Evolutionary conservation across 2,888 invertebrate species (phyloP).

Genomic region (Iselma pallidipennis): DNA sequence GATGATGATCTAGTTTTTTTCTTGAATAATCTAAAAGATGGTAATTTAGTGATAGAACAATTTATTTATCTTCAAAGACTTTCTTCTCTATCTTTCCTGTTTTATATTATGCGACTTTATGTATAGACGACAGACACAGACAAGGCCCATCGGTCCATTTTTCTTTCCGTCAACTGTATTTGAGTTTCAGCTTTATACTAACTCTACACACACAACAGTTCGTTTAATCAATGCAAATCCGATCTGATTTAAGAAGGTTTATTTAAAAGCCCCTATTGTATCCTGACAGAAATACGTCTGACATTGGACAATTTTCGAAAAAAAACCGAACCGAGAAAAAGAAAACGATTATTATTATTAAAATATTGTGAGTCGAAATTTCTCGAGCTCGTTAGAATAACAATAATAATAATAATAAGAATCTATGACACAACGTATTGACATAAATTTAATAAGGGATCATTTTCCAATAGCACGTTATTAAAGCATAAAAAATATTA

Average conservation of each 20-base stretch:
- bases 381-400: neutral
- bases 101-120: neutral
- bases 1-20: neutral
- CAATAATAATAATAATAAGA: neutral
- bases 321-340: constrained; percentile 7
- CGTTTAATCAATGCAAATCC: constrained; percentile 34
- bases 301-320: constrained; percentile 19
- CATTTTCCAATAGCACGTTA: neutral
- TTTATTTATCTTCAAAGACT: neutral
- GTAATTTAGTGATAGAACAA: neutral
- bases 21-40: neutral
- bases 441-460: neutral
- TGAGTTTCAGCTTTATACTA: constrained; percentile 17
- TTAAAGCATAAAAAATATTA: neutral
- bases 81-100: neutral
- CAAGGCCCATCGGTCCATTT: constrained; percentile 12
- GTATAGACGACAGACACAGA: too few relatives aligned
- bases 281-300: constrained; percentile 25
- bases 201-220: constrained; percentile 10
- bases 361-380: constrained; percentile 4
- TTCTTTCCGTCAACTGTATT: constrained; percentile 10
- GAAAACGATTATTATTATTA: constrained; percentile 19
- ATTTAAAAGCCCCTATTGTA: constrained; percentile 31
- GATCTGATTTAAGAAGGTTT: constrained; percentile 30
- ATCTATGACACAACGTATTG: neutral